phyloP scores from a whole-genome alignment of 2,888 invertebrate species.

The Drosophila ezoana region DNA sequence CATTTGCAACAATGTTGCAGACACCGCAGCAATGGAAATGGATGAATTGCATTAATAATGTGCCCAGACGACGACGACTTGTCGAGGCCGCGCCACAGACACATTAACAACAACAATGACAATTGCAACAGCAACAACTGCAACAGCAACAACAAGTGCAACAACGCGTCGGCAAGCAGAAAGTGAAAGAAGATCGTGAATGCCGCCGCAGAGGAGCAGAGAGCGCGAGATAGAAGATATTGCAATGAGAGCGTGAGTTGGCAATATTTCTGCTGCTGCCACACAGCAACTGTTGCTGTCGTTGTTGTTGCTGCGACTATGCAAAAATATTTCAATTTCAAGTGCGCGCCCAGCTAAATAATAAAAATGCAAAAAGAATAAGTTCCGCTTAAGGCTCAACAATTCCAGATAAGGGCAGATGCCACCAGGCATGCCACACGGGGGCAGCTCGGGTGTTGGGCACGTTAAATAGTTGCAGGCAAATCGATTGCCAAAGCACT shows the following conservation, averaged over 20 bases:
- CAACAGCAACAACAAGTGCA: conserved; percentile 36
- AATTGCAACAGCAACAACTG: conserved; percentile 26
- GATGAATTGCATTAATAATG: conserved; percentile 71
- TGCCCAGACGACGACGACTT: conserved; percentile 43
- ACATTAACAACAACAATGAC: conserved; percentile 40
- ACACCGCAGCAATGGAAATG: conserved; percentile 60
- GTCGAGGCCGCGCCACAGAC: conserved; percentile 50
- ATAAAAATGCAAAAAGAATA: conserved; percentile 3
- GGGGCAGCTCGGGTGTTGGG: not conserved
- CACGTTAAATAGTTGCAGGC: conserved; percentile 24
- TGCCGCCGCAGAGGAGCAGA: conserved; percentile 11
- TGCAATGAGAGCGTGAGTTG: conserved; percentile 66
- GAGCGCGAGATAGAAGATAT: conserved; percentile 18
- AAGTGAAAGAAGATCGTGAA: conserved; percentile 75
- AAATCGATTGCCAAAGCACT: conserved; percentile 18
- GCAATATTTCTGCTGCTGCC: conserved; percentile 36
- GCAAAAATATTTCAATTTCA: conserved; percentile 56
- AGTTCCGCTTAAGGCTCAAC: not conserved
- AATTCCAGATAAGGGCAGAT: too few relatives aligned
- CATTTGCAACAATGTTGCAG: conserved; percentile 61
- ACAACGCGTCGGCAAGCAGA: conserved; percentile 52
- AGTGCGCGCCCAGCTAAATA: conserved; percentile 42
- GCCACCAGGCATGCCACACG: too few relatives aligned
- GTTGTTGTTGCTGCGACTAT: conserved; percentile 24
- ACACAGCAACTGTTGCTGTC: conserved; percentile 12